These are phyloP conservation scores for Diorhabda elongata DNA, from an alignment of 1,140 invertebrate species.

Conservation along the genomic window DNA sequence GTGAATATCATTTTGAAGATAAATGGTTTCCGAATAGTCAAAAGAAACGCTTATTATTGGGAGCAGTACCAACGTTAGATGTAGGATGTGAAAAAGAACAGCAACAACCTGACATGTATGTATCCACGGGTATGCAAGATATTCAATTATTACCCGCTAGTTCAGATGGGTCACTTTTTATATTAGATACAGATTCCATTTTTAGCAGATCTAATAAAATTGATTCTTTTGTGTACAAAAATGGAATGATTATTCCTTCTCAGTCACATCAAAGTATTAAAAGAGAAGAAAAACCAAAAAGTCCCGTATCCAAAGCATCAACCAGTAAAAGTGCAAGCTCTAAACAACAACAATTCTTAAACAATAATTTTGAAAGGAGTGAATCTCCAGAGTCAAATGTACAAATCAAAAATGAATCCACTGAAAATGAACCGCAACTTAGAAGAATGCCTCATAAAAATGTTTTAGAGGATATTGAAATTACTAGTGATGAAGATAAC, in stretches of 20 bases:
- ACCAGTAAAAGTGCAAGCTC: not conserved
- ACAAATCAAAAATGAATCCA: not conserved
- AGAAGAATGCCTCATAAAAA: not conserved
- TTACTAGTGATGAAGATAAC: not conserved
- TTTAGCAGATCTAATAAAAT: constrained; percentile 30
- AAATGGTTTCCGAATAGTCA: constrained; percentile 54
- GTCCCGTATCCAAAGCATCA: constrained; percentile 16
- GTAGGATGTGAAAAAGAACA: constrained; percentile 27
- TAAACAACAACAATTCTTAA: not conserved
- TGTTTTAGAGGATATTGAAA: not conserved
- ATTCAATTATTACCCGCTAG: constrained; percentile 42
- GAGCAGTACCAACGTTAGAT: constrained; percentile 44
- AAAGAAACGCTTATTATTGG: constrained; percentile 40
- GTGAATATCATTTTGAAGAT: constrained; percentile 55
- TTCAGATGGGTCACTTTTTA: constrained; percentile 43
- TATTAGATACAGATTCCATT: constrained; percentile 38
- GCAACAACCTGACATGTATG: constrained; percentile 9
- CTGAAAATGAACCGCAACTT: not conserved
- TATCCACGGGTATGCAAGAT: constrained; percentile 35
- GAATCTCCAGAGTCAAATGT: not conserved
- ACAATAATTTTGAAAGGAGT: not conserved
- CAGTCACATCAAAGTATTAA: constrained; percentile 12
- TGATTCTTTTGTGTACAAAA: constrained; percentile 37
- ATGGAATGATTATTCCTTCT: constrained; percentile 34
- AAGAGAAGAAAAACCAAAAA: constrained; percentile 19